A percentile compares a stretch with the other conserved stretches of the same genome.
Evolutionary conservation across 1,140 invertebrate species (phyloP).

Genomic region (Popillia japonica): DNA sequence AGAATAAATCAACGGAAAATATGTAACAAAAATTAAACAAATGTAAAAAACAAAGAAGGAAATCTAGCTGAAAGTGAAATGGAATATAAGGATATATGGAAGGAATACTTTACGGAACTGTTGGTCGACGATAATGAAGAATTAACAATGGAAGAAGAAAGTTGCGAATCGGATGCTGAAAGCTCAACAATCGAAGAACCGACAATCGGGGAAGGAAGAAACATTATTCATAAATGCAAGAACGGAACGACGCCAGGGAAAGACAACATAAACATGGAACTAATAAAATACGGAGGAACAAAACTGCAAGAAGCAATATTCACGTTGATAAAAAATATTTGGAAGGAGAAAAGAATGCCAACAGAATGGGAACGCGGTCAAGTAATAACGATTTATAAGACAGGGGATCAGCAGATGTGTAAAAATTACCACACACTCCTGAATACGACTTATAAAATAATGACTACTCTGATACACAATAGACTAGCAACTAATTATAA

Average conservation of each 20-base stretch:
- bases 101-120: not conserved
- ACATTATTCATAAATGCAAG: not conserved
- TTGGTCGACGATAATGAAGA: not conserved
- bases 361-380: no score
- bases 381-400: no score
- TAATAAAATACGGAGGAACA: no score
- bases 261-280: not conserved
- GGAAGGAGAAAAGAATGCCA: no score
- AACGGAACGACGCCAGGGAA: not conserved
- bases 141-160: not conserved
- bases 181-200: not conserved
- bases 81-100: not conserved
- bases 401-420: no score
- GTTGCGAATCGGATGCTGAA: not conserved
- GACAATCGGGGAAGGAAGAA: not conserved
- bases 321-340: no score
- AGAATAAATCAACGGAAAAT: no score
- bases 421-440: no score
- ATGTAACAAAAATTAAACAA: not conserved
- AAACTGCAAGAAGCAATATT: no score
- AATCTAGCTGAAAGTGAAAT: not conserved
- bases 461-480: no score
- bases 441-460: no score
- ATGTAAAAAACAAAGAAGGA: not conserved
- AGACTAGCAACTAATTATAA: no score